These are phyloP conservation scores for Chrosomus eos DNA, from an alignment of 2,797 vertebrate genomes.

Conservation along the genomic window DNA sequence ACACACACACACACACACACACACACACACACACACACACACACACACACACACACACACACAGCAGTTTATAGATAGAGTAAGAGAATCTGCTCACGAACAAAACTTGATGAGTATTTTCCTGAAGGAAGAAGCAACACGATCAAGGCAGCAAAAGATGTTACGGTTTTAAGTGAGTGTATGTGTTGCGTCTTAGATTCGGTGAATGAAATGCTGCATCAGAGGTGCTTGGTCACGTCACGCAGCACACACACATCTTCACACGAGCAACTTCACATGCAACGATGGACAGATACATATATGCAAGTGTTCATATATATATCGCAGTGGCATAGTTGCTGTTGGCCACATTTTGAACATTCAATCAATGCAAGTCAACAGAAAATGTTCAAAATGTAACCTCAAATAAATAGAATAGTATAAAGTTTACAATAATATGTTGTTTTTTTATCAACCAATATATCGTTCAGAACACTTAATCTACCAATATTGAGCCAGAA, in stretches of 20 bases:
- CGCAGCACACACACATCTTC: background rate
- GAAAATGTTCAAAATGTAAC: background rate
- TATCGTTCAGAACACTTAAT: background rate
- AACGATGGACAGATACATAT: background rate
- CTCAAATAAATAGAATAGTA: background rate
- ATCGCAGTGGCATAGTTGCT: background rate
- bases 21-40: background rate
- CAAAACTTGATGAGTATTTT: background rate
- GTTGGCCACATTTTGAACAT: background rate
- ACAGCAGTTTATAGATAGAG: background rate
- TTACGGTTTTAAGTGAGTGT: background rate
- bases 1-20: background rate
- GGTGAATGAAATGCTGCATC: conserved; percentile 11
- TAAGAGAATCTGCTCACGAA: background rate
- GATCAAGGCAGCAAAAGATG: background rate
- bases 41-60: background rate
- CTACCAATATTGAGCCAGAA: background rate
- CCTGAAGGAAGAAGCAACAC: background rate
- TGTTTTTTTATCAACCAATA: background rate
- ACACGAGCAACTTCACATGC: background rate
- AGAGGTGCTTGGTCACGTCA: background rate
- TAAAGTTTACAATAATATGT: background rate
- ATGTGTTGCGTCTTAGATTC: background rate
- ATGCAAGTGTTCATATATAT: background rate
- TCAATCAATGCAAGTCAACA: background rate